Conservation (phyloP, 2,888 invertebrate genomes). For the Meteorus colon region DNA sequence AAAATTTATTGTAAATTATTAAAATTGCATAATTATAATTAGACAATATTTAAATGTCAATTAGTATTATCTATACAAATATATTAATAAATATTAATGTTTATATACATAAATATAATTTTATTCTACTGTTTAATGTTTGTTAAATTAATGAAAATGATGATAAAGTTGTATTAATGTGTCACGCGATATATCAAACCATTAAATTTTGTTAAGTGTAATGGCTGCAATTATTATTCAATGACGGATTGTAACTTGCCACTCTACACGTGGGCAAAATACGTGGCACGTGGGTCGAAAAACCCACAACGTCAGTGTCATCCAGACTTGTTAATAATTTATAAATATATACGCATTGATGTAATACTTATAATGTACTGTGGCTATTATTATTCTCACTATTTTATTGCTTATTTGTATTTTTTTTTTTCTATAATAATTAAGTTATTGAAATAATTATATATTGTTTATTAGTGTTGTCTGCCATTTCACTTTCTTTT, state of each 20-base stretch:
- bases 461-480: no score
- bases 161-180: not conserved
- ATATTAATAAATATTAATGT: not conserved
- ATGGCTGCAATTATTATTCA: slow-evolving; percentile 54
- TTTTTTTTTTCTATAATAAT: not conserved
- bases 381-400: not conserved
- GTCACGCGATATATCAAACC: slow-evolving; percentile 20
- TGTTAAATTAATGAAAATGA: not conserved
- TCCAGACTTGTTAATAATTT: slow-evolving; percentile 38
- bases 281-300: slow-evolving; percentile 58
- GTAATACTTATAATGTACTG: slow-evolving; percentile 11
- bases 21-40: not conserved
- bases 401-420: not conserved
- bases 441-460: not conserved
- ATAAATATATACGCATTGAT: not conserved
- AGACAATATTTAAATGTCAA: not conserved
- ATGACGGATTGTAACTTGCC: slow-evolving; percentile 42
- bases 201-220: slow-evolving; percentile 32
- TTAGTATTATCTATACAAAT: not conserved
- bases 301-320: slow-evolving; percentile 54
- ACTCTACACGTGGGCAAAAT: slow-evolving; percentile 57
- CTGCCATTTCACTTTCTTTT: not conserved
- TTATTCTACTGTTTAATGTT: not conserved
- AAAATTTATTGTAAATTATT: slow-evolving; percentile 1
- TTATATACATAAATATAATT: not conserved